Percentiles rank a stretch among this genome's conserved stretches.
phyloP scores from a whole-genome alignment of 2,797 vertebrate genomes.

The Decapterus maruadsi region DNA sequence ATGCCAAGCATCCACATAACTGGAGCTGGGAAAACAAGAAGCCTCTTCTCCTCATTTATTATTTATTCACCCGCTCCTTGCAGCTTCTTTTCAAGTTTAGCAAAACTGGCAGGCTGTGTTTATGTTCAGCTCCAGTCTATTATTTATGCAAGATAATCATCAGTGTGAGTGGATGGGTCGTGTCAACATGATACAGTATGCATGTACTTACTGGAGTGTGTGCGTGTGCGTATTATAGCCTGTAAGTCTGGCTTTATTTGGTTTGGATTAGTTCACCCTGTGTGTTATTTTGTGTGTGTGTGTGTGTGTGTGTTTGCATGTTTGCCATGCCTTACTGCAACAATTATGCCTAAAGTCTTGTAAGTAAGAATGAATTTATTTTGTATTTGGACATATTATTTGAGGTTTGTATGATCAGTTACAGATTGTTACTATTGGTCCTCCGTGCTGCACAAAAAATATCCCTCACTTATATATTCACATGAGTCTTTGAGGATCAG shows the following conservation, averaged over 20 bases:
- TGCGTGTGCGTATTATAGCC: neutral
- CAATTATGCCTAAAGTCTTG: too few species aligned
- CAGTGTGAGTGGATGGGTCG: neutral
- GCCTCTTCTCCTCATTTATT: conserved; percentile 54
- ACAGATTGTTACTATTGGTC: too few species aligned
- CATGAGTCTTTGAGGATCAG: too few species aligned
- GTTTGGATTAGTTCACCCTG: neutral
- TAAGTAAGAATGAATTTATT: too few species aligned
- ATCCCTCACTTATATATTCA: too few species aligned
- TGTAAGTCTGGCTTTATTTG: neutral
- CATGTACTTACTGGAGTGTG: neutral
- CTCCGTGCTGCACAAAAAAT: too few species aligned
- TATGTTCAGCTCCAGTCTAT: conserved; percentile 46
- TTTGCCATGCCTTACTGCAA: too few species aligned
- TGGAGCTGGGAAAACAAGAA: conserved; percentile 30
- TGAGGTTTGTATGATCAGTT: too few species aligned
- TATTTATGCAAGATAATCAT: conserved; percentile 58
- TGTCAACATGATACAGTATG: conserved; percentile 1
- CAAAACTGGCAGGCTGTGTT: conserved; percentile 51
- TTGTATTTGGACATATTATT: too few species aligned
- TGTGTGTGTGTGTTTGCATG: neutral
- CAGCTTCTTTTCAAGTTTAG: conserved; percentile 52
- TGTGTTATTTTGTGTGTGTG: neutral
- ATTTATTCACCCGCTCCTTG: conserved; percentile 38
- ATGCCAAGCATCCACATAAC: conserved; percentile 15